Percentiles rank a stretch among this genome's conserved stretches.
These are phyloP conservation scores for Zonotrichia leucophrys DNA, from an alignment of 2,113 vertebrate genomes.

Conservation along the genomic window DNA sequence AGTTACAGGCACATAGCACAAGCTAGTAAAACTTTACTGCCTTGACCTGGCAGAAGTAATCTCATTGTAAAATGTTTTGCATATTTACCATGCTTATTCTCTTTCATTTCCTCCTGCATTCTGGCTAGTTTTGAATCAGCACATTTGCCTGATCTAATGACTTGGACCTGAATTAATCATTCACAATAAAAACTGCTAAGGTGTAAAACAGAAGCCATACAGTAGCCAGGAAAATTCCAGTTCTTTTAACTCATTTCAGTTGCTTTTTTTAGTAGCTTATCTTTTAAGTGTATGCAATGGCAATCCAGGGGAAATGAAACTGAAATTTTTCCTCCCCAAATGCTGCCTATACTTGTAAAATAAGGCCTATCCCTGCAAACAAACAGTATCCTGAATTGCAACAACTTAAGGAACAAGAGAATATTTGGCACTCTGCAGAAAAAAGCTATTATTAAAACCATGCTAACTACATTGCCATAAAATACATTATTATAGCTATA, in stretches of 20 bases:
- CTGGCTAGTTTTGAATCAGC: neutral
- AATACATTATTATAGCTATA: neutral
- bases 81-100: neutral
- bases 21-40: neutral
- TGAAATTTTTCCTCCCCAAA: neutral
- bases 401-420: neutral
- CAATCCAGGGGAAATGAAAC: neutral
- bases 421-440: neutral
- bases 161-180: neutral
- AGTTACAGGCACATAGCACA: neutral
- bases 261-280: neutral
- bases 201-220: slow-evolving; percentile 16
- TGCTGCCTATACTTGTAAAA: neutral
- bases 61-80: neutral
- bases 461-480: neutral
- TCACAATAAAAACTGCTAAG: neutral
- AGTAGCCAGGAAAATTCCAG: neutral
- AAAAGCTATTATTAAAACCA: neutral
- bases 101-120: neutral
- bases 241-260: neutral
- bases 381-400: neutral
- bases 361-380: neutral
- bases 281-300: neutral
- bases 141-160: neutral
- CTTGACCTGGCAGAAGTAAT: neutral